These are phyloP conservation scores for Bothrops jararaca DNA, from an alignment of 2,113 vertebrate genomes.

Conservation along the genomic window DNA sequence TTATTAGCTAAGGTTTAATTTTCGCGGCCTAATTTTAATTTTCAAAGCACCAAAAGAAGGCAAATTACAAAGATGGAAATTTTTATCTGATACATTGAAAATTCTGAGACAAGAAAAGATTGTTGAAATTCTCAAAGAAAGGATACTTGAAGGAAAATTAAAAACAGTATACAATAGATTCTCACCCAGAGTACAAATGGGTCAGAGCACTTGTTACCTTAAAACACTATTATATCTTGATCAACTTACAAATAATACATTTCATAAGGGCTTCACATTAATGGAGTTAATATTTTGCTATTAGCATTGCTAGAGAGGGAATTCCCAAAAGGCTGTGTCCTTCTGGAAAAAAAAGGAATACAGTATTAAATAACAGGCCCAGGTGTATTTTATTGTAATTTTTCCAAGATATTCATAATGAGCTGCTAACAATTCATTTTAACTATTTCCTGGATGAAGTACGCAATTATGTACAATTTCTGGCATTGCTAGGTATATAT, in stretches of 20 bases:
- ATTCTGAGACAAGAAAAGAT: not conserved
- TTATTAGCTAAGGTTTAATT: not conserved
- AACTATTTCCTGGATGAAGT: not conserved
- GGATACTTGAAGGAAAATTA: not conserved
- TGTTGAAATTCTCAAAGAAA: not conserved
- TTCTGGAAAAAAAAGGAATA: not conserved
- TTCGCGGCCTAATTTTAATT: not conserved
- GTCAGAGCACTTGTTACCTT: not conserved
- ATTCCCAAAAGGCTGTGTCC: not conserved
- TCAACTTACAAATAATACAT: not conserved
- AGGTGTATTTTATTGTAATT: not conserved
- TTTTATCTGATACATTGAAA: not conserved
- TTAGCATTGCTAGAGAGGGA: not conserved
- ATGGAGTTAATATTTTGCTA: not conserved
- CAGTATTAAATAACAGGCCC: not conserved
- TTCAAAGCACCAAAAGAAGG: not conserved
- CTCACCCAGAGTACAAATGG: not conserved
- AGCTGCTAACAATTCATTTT: not conserved
- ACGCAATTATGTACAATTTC: not conserved
- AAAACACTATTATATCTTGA: not conserved
- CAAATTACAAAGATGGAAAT: not conserved
- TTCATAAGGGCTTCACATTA: not conserved
- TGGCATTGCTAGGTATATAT: not conserved
- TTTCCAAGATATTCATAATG: not conserved
- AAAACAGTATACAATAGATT: not conserved